Base-by-base conservation (phyloP, 2,888 invertebrate species). In the Rhodophaea formosa region DNA sequence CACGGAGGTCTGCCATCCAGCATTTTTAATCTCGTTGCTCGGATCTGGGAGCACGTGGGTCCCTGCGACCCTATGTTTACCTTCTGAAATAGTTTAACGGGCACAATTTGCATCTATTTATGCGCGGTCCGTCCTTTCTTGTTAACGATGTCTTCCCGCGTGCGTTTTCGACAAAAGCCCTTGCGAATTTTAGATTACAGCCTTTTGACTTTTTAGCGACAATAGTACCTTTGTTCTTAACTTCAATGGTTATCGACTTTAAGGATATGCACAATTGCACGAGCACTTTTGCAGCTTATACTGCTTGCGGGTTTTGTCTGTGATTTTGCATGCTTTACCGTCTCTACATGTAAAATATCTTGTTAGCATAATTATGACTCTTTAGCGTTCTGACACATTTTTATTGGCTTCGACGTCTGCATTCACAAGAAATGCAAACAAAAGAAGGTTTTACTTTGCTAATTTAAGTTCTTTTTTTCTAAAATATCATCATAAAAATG, bases 21-120 rank as follows among this genome's bases (percentile, higher is more conserved):
- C 86, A 88, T 89, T 90, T 91, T 91, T 90, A 91, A 91, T 91
- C 91, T 90, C 80, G 86, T 88, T 86, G 80, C 72, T 70, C 77
- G 85, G 87, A 87, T 87, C 86, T 86, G 72, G 79, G 78, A 75
- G 78, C 86, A 87, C 88, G 86, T 86, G 89, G 82, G 82, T 74
- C 76, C 75, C 70, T 76, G 71, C 70, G 65, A 74, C 86, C 82
- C 89, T 79, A 71, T 91, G 90, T 91, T 90, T 91, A 90, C 90
- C 90, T 90, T 87, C 86, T 84, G 86, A 89, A 91, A 91, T 91
- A 91, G 91, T 91, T 91, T 89, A 89, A 90, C 91, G 86, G 86
- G 81, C 81, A 85, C 91, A 88, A 91, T 91, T 91, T 91, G 89
- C 91, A 91, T 91, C 84, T 89, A 79, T 82, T 90, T 91, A 90